Evolutionary conservation across 37 sponge, comb jelly and placozoan genomes (phyloP).

Genomic region (Diacarnus erythraeanus): DNA sequence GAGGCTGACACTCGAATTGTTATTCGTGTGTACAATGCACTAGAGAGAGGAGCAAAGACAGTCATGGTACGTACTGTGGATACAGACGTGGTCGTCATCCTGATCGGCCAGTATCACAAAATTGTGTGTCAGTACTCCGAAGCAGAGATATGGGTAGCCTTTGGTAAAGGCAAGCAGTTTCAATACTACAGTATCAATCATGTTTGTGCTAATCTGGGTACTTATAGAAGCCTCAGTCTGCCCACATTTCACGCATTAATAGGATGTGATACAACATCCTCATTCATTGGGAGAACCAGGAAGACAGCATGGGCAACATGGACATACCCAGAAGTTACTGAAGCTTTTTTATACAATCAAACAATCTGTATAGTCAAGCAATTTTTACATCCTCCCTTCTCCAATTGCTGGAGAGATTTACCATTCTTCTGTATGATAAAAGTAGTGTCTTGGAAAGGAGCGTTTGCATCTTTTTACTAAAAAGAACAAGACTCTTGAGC

Average conservation of each 20-base stretch:
- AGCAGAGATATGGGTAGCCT: conserved; percentile 46
- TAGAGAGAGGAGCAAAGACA: conserved; percentile 21
- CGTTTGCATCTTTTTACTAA: not conserved
- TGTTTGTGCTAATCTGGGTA: conserved; percentile 28
- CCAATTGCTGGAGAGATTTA: conserved; percentile 20
- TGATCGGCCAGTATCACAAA: conserved; percentile 13
- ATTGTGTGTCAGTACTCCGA: too few species aligned
- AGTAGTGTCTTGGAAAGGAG: conserved; percentile 1
- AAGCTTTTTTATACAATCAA: not conserved
- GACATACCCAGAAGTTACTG: not conserved
- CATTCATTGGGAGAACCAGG: conserved; percentile 32
- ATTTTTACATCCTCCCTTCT: not conserved
- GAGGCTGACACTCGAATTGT: conserved; percentile 31
- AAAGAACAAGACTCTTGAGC: not conserved
- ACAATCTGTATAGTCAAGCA: not conserved
- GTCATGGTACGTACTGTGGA: conserved; percentile 14
- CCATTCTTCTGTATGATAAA: conserved; percentile 23
- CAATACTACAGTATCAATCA: conserved; percentile 24
- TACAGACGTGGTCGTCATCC: conserved; percentile 14
- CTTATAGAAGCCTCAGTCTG: not conserved
- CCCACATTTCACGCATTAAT: not conserved
- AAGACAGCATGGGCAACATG: conserved; percentile 38
- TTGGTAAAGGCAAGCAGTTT: conserved; percentile 39
- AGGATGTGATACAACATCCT: conserved; percentile 34
- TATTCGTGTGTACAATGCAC: conserved; percentile 28